Percentiles rank a stretch among this genome's conserved stretches.
Conservation (phyloP, 2,797 vertebrate genomes). For the Peromyscus aztecus region DNA sequence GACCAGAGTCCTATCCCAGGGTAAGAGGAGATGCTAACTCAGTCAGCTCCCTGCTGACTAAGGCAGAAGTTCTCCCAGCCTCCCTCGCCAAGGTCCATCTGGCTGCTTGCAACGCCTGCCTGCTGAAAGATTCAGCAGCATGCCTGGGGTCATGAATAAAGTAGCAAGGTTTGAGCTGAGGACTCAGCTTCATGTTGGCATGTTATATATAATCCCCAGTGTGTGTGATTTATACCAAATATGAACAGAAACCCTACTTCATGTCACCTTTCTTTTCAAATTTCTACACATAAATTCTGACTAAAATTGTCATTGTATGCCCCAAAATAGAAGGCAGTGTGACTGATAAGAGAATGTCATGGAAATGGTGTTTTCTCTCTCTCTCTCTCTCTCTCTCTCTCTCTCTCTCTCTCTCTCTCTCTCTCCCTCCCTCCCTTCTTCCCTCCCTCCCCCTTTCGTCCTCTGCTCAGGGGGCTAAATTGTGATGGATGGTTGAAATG, state of each 20-base stretch:
- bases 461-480: background rate
- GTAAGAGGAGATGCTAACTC: background rate
- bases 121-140: rapidly evolving
- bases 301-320: background rate
- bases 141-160: background rate
- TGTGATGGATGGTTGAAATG: constrained; percentile 24
- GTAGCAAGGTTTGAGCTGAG: background rate
- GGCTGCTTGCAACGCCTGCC: background rate
- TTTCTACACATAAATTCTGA: constrained; percentile 4
- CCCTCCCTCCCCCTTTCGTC: background rate
- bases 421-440: background rate
- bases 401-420: background rate
- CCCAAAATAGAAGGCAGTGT: constrained; percentile 41
- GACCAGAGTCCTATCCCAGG: background rate
- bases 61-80: rapidly evolving
- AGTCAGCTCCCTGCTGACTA: background rate
- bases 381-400: background rate
- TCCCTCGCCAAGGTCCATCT: background rate
- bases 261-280: constrained; percentile 54
- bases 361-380: background rate
- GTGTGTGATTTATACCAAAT: constrained; percentile 13
- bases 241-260: constrained; percentile 18
- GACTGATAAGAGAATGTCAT: constrained; percentile 45
- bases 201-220: background rate
- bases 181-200: background rate